Base-by-base conservation (phyloP, 2,888 invertebrate genomes). In the Brachynemurus nebulosus region DNA sequence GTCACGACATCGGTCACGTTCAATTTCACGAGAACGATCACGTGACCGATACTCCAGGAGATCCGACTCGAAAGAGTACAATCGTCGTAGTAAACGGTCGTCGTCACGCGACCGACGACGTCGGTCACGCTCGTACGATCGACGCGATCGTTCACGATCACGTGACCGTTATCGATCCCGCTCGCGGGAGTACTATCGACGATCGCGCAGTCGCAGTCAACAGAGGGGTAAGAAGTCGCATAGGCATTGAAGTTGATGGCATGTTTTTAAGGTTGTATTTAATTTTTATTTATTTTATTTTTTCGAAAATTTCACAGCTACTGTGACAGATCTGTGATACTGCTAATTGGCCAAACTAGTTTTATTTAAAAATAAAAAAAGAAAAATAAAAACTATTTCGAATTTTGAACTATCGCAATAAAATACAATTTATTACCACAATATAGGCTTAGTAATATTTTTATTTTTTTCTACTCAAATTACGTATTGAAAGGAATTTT, bases 171-270 rank as follows among this genome's bases (percentile, higher is more conserved):
- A 33, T 37, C n/a, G n/a, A n/a, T n/a, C n/a, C n/a, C n/a, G 41
- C 39, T 25, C 21, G 8, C 17, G 42, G 16, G 33, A 33, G 18
- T 25, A 27, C 8, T 25, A 44, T 23, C 19, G 38, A 27, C 42
- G 48, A 20, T 41, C 48, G 11, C 33, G 48, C 39, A 52, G 50
- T 40, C 54, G 56, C 45, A 53, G 50, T 45, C 50, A 23, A 14
- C 40, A 54, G 45, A 57, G 54, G 52, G 54, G 55, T 53, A 58
- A 56, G 54, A 56, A 56, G 50, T 53, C 53, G 45, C 53, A 51
- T 47, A 55, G 55, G 52, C 54, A 56, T 47, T 57, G 55, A 53
- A 49, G 43, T 11, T 23, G 27, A 23, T 16, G 23, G 25, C 12
- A 12, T 21, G 17, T 39, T 39, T 9, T 36, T 36, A 37, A 37